These are phyloP conservation scores for Cryptops parisi DNA, from an alignment of 2,888 invertebrate genomes.

Conservation along the genomic window DNA sequence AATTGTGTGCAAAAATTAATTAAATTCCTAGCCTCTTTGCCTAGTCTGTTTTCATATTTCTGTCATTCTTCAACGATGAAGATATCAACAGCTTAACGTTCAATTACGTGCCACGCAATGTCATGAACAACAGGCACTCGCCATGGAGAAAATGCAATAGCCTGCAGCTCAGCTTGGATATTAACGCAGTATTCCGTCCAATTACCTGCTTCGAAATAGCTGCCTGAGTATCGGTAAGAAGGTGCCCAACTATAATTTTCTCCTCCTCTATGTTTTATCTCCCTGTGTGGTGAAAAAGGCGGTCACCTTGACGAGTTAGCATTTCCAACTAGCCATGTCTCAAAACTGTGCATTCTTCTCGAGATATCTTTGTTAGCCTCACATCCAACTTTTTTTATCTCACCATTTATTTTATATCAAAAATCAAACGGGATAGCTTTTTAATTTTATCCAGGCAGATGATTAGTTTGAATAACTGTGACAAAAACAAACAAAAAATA, in stretches of 20 bases:
- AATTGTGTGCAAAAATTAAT: too few species aligned
- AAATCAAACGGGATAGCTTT: too few species aligned
- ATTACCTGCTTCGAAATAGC: neutral
- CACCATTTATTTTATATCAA: too few species aligned
- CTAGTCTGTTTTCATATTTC: too few species aligned
- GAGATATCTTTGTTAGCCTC: neutral
- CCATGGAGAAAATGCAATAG: too few species aligned
- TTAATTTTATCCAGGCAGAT: too few species aligned
- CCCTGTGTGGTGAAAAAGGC: neutral
- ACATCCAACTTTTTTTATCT: too few species aligned
- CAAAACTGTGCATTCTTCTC: neutral
- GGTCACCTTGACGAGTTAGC: neutral
- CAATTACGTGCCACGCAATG: neutral
- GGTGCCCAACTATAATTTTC: neutral
- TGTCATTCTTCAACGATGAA: neutral
- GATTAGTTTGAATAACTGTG: too few species aligned
- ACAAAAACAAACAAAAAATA: too few species aligned
- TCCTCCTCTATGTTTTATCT: neutral
- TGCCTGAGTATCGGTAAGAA: neutral
- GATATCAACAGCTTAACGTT: neutral
- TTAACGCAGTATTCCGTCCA: neutral
- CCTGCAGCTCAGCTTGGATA: neutral
- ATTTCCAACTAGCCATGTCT: neutral
- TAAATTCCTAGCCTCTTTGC: too few species aligned
- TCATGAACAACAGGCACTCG: neutral